These are phyloP conservation scores for Conger conger DNA, from an alignment of 2,113 vertebrate species.

Conservation along the genomic window DNA sequence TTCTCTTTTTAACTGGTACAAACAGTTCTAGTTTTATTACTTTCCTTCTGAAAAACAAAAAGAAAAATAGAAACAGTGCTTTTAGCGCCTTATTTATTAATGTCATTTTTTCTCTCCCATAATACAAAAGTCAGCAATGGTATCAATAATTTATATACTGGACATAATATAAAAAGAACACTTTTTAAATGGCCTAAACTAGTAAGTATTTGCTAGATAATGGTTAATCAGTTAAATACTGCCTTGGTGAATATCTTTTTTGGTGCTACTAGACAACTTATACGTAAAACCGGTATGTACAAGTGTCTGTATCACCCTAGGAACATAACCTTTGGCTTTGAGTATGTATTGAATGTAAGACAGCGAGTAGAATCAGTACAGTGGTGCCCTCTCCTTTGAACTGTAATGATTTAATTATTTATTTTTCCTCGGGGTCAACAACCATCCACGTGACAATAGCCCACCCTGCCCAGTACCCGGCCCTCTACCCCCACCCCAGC, in stretches of 20 bases:
- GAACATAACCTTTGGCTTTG: slow-evolving; percentile 89
- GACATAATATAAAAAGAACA: slow-evolving; percentile 94
- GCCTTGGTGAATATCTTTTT: slow-evolving; percentile 72
- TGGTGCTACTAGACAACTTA: slow-evolving; percentile 69
- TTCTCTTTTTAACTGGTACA: slow-evolving; percentile 72
- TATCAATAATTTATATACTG: slow-evolving; percentile 91
- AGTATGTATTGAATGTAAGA: slow-evolving; percentile 79
- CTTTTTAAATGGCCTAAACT: slow-evolving; percentile 78
- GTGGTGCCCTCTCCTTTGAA: slow-evolving; percentile 63
- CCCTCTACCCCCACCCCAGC: slow-evolving; percentile 11
- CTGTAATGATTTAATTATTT: slow-evolving; percentile 51
- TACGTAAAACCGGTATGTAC: slow-evolving; percentile 71
- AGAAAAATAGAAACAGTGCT: slow-evolving; percentile 88
- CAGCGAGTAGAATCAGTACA: slow-evolving; percentile 72
- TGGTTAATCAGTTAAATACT: slow-evolving; percentile 80
- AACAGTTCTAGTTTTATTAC: slow-evolving; percentile 60
- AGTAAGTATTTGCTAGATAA: slow-evolving; percentile 77
- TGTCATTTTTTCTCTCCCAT: slow-evolving; percentile 77
- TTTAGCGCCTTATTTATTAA: slow-evolving; percentile 78
- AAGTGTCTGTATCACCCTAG: slow-evolving; percentile 66
- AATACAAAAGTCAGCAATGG: slow-evolving; percentile 96
- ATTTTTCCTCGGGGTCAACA: slow-evolving; percentile 47
- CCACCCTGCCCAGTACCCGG: slow-evolving; percentile 10
- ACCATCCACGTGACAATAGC: slow-evolving; percentile 51
- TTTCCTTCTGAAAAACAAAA: slow-evolving; percentile 71